Conservation (phyloP, 53 echinoderm and acorn worm genomes). For the Pentamera pediparva region DNA sequence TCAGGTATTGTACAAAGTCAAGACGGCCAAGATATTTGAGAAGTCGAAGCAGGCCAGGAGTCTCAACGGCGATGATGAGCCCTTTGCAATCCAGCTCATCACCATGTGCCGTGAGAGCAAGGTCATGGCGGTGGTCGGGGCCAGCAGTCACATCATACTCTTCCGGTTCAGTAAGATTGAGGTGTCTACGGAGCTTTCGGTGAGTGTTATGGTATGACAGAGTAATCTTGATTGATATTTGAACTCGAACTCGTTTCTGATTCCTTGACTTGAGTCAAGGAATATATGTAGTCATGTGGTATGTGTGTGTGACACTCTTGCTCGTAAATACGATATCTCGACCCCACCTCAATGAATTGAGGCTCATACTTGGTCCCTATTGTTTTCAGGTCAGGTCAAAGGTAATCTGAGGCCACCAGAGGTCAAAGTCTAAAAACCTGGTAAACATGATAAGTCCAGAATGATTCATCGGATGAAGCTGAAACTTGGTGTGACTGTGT, state of each 20-base stretch:
- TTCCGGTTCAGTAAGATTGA: slow-evolving; percentile 90
- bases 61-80: slow-evolving; percentile 85
- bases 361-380: too few relatives aligned
- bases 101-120: slow-evolving; percentile 85
- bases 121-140: slow-evolving; percentile 78
- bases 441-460: too few relatives aligned
- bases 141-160: slow-evolving; percentile 87
- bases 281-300: not conserved
- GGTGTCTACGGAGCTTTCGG: slow-evolving; percentile 64
- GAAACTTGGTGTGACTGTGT: too few relatives aligned
- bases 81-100: slow-evolving; percentile 90
- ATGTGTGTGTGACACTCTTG: not conserved
- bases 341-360: too few relatives aligned
- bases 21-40: slow-evolving; percentile 98
- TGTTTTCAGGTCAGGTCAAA: too few relatives aligned
- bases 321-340: too few relatives aligned
- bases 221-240: not conserved
- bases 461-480: too few relatives aligned
- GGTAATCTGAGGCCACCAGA: too few relatives aligned
- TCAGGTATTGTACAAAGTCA: slow-evolving; percentile 94
- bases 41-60: slow-evolving; percentile 84
- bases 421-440: too few relatives aligned
- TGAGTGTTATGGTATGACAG: not conserved
- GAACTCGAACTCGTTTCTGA: not conserved
- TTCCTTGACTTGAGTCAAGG: not conserved